phyloP scores from a whole-genome alignment of 2,888 invertebrate genomes.

The Pyrocoelia pectoralis region DNA sequence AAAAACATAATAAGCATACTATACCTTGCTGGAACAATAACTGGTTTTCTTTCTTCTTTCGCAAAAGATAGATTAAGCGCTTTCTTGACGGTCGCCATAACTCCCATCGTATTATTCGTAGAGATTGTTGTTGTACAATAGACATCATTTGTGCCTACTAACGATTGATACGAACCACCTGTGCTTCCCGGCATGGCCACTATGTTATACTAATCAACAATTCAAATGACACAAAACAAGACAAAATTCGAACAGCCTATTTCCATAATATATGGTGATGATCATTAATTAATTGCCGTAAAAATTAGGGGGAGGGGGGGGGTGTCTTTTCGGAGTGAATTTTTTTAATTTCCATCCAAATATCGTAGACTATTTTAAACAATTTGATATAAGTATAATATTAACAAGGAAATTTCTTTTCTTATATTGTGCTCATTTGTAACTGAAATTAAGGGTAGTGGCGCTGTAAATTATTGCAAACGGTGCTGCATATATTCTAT shows the following conservation, averaged over 20 bases:
- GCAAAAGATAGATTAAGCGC: conserved; percentile 59
- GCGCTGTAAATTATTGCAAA: too few relatives aligned
- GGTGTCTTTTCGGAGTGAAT: too few relatives aligned
- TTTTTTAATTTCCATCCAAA: too few relatives aligned
- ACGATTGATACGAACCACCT: conserved; percentile 70
- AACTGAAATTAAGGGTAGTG: too few relatives aligned
- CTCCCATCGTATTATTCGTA: conserved; percentile 54
- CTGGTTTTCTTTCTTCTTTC: conserved; percentile 42
- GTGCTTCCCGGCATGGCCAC: conserved; percentile 68
- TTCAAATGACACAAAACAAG: conserved; percentile 27
- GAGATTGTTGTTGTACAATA: conserved; percentile 70
- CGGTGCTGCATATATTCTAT: too few relatives aligned
- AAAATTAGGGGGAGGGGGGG: too few relatives aligned
- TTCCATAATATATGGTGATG: conserved; percentile 31
- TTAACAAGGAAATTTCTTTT: too few relatives aligned
- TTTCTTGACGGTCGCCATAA: conserved; percentile 69
- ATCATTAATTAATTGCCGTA: too few relatives aligned
- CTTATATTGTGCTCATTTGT: too few relatives aligned
- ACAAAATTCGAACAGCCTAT: conserved; percentile 27
- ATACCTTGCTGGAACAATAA: conserved; percentile 52
- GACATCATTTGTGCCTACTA: conserved; percentile 64
- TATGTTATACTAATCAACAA: conserved; percentile 38
- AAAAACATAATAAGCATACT: conserved; percentile 30
- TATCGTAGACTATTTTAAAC: too few relatives aligned
- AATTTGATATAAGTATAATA: too few relatives aligned